phyloP scores from a whole-genome alignment of 2,113 vertebrate genomes.

The Recurvirostra avosetta region DNA sequence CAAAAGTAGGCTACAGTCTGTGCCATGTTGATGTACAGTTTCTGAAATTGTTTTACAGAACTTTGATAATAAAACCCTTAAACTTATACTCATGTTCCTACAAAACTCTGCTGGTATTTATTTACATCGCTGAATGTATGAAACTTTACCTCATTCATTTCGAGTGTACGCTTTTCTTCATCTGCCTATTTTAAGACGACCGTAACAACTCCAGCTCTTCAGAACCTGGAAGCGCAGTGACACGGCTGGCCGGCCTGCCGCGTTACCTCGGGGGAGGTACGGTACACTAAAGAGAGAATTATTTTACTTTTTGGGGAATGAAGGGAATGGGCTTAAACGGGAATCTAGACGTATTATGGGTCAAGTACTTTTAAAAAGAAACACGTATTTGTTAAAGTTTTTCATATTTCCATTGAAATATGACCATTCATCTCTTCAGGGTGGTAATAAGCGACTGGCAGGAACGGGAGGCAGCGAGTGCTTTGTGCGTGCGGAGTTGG shows the following conservation, averaged over 20 bases:
- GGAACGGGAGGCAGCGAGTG: background rate
- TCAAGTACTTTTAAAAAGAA: background rate
- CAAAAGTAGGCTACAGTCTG: conserved; percentile 78
- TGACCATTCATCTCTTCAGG: background rate
- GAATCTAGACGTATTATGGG: background rate
- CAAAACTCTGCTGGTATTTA: conserved; percentile 47
- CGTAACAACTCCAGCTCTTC: background rate
- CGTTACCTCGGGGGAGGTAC: too few species aligned
- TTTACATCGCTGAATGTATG: conserved; percentile 36
- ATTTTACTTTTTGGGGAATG: background rate
- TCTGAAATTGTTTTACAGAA: conserved; percentile 88
- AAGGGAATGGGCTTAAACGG: background rate
- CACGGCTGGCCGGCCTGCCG: too few species aligned
- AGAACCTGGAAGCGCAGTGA: background rate
- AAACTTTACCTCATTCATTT: conserved; percentile 14
- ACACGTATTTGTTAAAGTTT: background rate
- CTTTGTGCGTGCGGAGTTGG: background rate
- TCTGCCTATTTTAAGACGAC: background rate
- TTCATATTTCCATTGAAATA: conserved; percentile 5
- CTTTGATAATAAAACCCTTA: conserved; percentile 94
- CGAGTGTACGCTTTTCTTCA: background rate
- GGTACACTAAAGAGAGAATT: background rate
- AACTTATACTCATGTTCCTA: conserved; percentile 65
- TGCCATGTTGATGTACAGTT: conserved; percentile 87
- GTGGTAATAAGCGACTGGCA: background rate